Evolutionary conservation across 2,797 vertebrate genomes (phyloP).

Genomic region (Delichon dasypus): DNA sequence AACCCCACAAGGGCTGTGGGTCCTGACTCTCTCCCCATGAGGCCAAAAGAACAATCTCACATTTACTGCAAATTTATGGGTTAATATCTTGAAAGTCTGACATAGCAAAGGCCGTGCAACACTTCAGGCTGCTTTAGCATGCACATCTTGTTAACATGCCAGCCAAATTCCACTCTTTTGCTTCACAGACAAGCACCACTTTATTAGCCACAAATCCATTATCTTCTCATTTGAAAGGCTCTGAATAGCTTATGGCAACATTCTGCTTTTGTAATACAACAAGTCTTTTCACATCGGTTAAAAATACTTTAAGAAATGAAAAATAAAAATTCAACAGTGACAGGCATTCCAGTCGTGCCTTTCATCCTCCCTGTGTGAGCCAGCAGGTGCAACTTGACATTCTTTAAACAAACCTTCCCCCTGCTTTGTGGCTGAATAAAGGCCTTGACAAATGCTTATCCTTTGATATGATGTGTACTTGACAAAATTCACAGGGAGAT

Average conservation of each 20-base stretch:
- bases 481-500: slow-evolving; percentile 77
- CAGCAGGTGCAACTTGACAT: slow-evolving; percentile 70
- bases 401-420: slow-evolving; percentile 74
- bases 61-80: background rate
- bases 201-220: slow-evolving; percentile 68
- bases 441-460: slow-evolving; percentile 73
- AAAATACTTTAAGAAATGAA: slow-evolving; percentile 65
- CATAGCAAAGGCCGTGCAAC: background rate
- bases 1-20: rapidly evolving
- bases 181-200: slow-evolving; percentile 65
- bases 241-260: slow-evolving; percentile 63
- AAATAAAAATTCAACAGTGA: slow-evolving; percentile 70
- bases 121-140: slow-evolving; percentile 20
- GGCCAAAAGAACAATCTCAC: background rate
- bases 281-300: slow-evolving; percentile 64
- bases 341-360: slow-evolving; percentile 67
- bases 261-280: slow-evolving; percentile 47
- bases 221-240: slow-evolving; percentile 47
- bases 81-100: background rate
- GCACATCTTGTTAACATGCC: slow-evolving; percentile 49
- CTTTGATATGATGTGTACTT: slow-evolving; percentile 77
- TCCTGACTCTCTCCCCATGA: background rate
- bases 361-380: slow-evolving; percentile 69
- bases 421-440: slow-evolving; percentile 71
- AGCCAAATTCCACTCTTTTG: slow-evolving; percentile 68